Percentiles rank a stretch among this genome's conserved stretches.
These are phyloP conservation scores for Leptogaster cylindrica DNA, from an alignment of 2,888 invertebrate genomes.

Conservation along the genomic window DNA sequence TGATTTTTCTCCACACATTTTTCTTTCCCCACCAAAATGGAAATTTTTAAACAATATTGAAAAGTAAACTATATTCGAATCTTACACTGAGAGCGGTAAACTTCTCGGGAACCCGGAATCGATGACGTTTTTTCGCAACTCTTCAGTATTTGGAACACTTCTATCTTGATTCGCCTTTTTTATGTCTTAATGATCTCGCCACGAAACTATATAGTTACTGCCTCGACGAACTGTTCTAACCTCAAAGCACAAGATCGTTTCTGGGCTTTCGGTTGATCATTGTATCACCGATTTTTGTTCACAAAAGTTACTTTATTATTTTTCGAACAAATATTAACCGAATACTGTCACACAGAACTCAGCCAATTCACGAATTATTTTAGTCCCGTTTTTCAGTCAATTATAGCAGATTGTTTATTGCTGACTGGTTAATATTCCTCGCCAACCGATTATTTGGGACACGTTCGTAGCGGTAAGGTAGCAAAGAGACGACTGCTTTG, in stretches of 20 bases:
- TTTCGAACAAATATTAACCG: too few species aligned
- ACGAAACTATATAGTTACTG: slow-evolving; percentile 6
- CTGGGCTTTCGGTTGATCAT: background rate
- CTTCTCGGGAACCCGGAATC: background rate
- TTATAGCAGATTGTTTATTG: slow-evolving; percentile 8
- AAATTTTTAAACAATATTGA: background rate
- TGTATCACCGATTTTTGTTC: slow-evolving; percentile 18
- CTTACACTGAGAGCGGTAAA: background rate
- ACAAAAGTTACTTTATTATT: too few species aligned
- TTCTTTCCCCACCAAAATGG: background rate
- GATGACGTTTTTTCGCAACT: too few species aligned
- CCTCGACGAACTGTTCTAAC: slow-evolving; percentile 2
- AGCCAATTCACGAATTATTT: background rate
- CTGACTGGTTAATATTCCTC: too few species aligned
- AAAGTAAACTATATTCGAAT: background rate
- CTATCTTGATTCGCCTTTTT: background rate
- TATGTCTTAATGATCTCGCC: background rate
- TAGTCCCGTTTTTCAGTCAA: background rate
- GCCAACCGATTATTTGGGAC: slow-evolving; percentile 2
- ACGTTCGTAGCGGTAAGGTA: slow-evolving; percentile 43
- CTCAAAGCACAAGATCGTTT: slow-evolving; percentile 9
- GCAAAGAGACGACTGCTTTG: slow-evolving; percentile 47
- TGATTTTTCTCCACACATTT: background rate
- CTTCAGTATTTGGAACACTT: too few species aligned
- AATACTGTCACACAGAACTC: background rate